These are phyloP conservation scores for Asarcornis scutulata DNA, from an alignment of 2,113 vertebrate species.

Conservation along the genomic window DNA sequence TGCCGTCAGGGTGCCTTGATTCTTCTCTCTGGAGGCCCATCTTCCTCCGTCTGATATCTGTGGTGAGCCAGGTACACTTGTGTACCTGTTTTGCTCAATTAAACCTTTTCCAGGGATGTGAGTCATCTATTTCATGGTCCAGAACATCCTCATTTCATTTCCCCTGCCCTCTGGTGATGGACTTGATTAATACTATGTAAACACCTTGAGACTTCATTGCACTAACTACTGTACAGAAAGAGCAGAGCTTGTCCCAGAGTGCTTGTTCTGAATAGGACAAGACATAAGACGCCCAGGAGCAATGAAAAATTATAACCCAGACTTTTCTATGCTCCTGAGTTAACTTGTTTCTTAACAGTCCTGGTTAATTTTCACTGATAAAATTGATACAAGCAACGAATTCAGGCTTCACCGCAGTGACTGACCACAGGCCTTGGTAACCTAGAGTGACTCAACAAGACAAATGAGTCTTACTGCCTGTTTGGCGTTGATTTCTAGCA, in stretches of 20 bases:
- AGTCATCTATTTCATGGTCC: conserved; percentile 53
- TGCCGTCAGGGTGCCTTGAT: background rate
- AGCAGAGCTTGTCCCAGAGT: background rate
- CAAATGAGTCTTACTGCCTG: background rate
- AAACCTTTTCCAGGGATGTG: conserved; percentile 11
- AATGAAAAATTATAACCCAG: background rate
- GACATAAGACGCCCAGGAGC: background rate
- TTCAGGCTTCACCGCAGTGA: background rate
- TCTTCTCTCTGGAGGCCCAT: background rate
- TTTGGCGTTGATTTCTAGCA: background rate
- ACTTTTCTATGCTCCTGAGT: background rate
- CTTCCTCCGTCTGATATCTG: background rate
- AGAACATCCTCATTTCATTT: conserved; percentile 44
- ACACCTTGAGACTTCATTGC: background rate
- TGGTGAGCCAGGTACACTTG: background rate
- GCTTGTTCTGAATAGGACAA: background rate
- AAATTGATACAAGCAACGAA: background rate
- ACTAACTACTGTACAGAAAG: background rate
- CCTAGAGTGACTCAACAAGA: background rate
- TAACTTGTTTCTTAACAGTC: background rate
- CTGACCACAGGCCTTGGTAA: background rate
- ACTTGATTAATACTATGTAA: conserved; percentile 57
- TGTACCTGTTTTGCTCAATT: conserved; percentile 54
- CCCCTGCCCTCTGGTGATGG: conserved; percentile 44
- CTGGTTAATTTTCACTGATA: background rate